Evolutionary conservation across 2,888 invertebrate genomes (phyloP).

Genomic region (Prenolepis imparis): DNA sequence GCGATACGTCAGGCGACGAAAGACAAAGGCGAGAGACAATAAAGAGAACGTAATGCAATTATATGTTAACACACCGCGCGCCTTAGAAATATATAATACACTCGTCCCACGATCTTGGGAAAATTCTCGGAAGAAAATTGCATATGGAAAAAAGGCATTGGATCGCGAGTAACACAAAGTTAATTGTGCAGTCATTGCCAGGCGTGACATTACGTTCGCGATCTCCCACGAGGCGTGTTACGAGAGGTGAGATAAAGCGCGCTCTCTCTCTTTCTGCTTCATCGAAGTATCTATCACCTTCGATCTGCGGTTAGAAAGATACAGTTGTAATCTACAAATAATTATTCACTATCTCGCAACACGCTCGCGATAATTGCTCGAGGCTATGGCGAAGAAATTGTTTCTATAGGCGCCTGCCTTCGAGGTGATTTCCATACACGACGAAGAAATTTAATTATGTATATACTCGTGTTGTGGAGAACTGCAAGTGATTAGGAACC

Average conservation of each 20-base stretch:
- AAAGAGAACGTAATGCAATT: slow-evolving; percentile 64
- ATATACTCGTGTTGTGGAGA: slow-evolving; percentile 1
- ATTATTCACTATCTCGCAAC: slow-evolving; percentile 58
- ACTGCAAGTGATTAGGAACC: slow-evolving; percentile 27
- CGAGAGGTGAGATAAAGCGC: slow-evolving; percentile 36
- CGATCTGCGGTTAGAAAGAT: slow-evolving; percentile 56
- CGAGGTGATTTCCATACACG: slow-evolving; percentile 6
- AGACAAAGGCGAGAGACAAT: slow-evolving; percentile 59
- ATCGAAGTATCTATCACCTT: slow-evolving; percentile 45
- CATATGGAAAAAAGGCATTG: slow-evolving; percentile 30
- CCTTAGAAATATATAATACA: neutral
- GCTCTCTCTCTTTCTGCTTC: neutral
- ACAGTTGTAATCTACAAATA: slow-evolving; percentile 63
- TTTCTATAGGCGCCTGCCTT: slow-evolving; percentile 22
- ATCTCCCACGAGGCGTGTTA: slow-evolving; percentile 46
- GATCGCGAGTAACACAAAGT: slow-evolving; percentile 55
- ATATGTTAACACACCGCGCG: slow-evolving; percentile 62
- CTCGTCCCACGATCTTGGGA: slow-evolving; percentile 37
- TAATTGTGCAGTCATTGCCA: slow-evolving; percentile 59
- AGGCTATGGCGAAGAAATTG: slow-evolving; percentile 37
- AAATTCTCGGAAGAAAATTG: slow-evolving; percentile 51
- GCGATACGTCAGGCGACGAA: slow-evolving; percentile 62
- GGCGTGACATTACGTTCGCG: slow-evolving; percentile 53
- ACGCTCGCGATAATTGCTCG: slow-evolving; percentile 17
- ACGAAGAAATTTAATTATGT: slow-evolving; percentile 35